These are phyloP conservation scores for Sebastes oblongus DNA, from an alignment of 2,797 vertebrate genomes.

Conservation along the genomic window DNA sequence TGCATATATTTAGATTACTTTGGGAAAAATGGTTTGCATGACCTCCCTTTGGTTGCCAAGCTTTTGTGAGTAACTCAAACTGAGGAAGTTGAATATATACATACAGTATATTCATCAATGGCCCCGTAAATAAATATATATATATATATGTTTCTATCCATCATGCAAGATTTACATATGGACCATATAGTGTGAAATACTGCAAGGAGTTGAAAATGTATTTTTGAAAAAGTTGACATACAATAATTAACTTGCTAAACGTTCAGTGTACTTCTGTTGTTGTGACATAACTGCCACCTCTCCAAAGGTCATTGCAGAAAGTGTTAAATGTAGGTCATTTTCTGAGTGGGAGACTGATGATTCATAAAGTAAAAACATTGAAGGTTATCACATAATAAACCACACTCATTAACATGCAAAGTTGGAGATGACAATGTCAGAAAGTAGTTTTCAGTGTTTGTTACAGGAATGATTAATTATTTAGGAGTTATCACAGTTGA, in stretches of 20 bases:
- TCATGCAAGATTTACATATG: background rate
- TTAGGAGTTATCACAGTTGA: background rate
- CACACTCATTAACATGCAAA: background rate
- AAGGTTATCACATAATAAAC: background rate
- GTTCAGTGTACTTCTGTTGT: background rate
- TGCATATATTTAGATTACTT: background rate
- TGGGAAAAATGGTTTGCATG: background rate
- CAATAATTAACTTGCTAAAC: background rate
- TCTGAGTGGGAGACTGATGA: slow-evolving; percentile 11
- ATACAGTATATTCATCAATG: background rate
- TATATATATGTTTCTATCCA: background rate
- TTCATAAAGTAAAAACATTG: slow-evolving; percentile 11
- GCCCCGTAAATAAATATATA: background rate
- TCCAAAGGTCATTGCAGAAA: background rate
- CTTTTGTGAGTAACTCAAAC: background rate
- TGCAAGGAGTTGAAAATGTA: background rate
- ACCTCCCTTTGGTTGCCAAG: background rate
- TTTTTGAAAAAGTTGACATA: background rate
- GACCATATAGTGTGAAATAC: background rate
- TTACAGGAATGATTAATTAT: background rate
- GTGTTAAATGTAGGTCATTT: background rate
- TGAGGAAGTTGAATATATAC: background rate
- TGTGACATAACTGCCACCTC: background rate
- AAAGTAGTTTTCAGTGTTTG: background rate
- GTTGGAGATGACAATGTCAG: background rate